phyloP scores from a whole-genome alignment of 2,888 invertebrate genomes.

The Molanna angustata region DNA sequence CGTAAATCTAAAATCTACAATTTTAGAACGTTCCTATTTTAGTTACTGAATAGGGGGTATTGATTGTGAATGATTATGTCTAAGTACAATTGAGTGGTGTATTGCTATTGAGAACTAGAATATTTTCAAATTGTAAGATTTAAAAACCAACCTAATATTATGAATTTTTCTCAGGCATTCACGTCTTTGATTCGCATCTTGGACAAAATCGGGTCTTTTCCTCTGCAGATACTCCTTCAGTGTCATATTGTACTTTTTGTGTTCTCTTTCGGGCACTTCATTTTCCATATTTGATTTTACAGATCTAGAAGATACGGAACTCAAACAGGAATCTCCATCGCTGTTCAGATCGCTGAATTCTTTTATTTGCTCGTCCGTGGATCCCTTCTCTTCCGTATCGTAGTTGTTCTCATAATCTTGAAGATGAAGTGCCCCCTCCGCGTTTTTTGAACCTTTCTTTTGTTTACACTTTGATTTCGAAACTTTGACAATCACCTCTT shows the following conservation, averaged over 20 bases:
- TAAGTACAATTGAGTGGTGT: too few species aligned
- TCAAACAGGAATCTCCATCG: conserved; percentile 20
- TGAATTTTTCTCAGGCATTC: conserved; percentile 49
- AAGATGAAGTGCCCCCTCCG: conserved; percentile 6
- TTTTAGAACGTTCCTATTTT: too few species aligned
- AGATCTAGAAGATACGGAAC: conserved; percentile 35
- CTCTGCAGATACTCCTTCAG: conserved; percentile 67
- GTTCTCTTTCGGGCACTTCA: conserved; percentile 38
- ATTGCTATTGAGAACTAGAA: too few species aligned
- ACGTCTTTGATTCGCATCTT: conserved; percentile 54
- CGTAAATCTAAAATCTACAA: too few species aligned
- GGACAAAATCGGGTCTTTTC: conserved; percentile 70
- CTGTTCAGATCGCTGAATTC: conserved; percentile 21
- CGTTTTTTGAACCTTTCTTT: conserved; percentile 11
- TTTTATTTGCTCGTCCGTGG: conserved; percentile 37
- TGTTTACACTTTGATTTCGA: conserved; percentile 21
- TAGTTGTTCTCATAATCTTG: not conserved
- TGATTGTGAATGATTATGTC: too few species aligned
- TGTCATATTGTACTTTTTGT: conserved; percentile 39
- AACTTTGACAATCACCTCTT: conserved; percentile 33
- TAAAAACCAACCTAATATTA: not conserved
- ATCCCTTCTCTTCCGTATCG: conserved; percentile 37
- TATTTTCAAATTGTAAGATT: not conserved
- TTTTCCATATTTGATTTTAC: conserved; percentile 38
- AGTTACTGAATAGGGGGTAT: too few species aligned